phyloP scores from a whole-genome alignment of 2,797 vertebrate species.

The Karalla daura region DNA sequence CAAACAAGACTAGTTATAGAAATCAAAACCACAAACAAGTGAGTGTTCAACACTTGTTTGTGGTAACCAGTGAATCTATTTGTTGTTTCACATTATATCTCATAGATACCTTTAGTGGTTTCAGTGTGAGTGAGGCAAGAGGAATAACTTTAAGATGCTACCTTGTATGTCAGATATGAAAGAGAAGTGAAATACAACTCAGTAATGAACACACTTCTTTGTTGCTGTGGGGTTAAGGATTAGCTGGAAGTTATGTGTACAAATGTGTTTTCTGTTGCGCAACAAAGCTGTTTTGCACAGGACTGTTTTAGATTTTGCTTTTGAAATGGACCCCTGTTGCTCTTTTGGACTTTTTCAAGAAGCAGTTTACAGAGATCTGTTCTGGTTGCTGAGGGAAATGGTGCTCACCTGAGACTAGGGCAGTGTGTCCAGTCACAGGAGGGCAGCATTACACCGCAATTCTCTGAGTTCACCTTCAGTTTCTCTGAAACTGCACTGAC shows the following conservation, averaged over 20 bases:
- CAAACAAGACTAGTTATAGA: neutral
- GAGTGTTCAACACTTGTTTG: neutral
- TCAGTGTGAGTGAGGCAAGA: neutral
- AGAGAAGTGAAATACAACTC: neutral
- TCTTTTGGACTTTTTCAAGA: neutral
- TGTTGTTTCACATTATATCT: neutral
- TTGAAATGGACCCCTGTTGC: neutral
- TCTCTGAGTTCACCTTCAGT: neutral
- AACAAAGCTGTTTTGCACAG: no score
- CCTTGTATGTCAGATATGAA: no score
- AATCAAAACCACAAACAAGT: neutral
- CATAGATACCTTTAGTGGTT: neutral
- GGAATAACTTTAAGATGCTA: neutral
- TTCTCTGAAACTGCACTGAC: neutral
- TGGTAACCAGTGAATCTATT: neutral
- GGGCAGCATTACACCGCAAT: constrained; percentile 53
- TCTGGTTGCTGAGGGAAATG: neutral
- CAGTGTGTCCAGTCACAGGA: constrained; percentile 49
- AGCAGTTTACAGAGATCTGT: neutral
- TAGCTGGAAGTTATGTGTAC: neutral
- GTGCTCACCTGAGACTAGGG: neutral
- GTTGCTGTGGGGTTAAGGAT: neutral
- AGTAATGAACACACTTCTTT: neutral
- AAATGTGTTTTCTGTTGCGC: neutral
- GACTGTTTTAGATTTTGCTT: neutral